Base-by-base conservation (phyloP, 2,888 invertebrate species). In the Choristoneura rosaceana region DNA sequence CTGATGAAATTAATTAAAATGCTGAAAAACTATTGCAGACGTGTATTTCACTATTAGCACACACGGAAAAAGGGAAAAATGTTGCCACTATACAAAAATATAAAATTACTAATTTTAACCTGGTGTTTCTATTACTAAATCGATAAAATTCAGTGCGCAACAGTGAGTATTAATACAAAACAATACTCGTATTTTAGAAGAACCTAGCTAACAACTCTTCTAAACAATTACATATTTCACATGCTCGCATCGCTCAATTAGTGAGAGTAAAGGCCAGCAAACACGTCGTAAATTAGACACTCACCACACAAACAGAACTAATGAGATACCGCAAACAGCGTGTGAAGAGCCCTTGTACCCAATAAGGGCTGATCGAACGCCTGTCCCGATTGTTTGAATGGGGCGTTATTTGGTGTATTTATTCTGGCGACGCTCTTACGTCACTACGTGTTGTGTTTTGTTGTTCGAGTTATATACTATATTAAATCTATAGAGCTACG, bases 261-360 rank as follows among this genome's bases (percentile, higher is more conserved):
- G 85, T 81, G 84, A 79, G 85, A 80, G 80, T 83, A 82, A 84
- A 84, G 82, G 81, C 84, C 81, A 80, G 82, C 89, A 91, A 91
- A 92, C 92, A 93, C 85, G 79, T 91, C 92, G 93, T 93, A 93
- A 94, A 93, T 93, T 88, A 91, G 86, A 82, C 79, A 81, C 68
- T 71, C 63, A 33, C 81, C 84, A 86, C 87, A 87, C 92, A 91
- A 92, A 92, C 93, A 92, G 75, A 84, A 82, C 87, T 90, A 92
- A 93, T 92, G 93, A 93, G 90, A 82, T 81, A 81, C 79, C 77
- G 87, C 89, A 91, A 91, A 92, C 92, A 92, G 77, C 76, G 85
- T 84, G 82, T 82, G 85, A 87, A 90, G 87, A 88, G 90, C 89
- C 87, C 91, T 91, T 90, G 91, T 90, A 88, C 79, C 89, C 88